A percentile compares a stretch with the other conserved stretches of the same genome.
Evolutionary conservation across 2,113 vertebrate species (phyloP).

Genomic region (Oriolus oriolus): DNA sequence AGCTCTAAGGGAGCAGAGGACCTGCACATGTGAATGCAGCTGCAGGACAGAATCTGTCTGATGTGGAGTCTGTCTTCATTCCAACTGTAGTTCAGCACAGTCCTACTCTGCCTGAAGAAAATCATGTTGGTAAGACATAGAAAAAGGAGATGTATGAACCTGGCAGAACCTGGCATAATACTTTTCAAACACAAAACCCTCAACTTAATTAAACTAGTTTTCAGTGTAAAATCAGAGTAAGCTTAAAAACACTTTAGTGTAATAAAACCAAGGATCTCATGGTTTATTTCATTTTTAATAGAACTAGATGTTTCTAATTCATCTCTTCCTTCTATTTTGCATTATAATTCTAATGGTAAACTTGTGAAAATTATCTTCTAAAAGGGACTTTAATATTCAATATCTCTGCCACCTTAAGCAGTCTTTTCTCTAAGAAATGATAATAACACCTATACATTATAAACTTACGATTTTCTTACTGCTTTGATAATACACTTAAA

Average conservation of each 20-base stretch:
- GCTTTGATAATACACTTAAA: background rate
- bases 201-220: background rate
- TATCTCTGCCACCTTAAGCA: background rate
- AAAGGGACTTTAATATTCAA: background rate
- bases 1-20: background rate
- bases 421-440: background rate
- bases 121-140: background rate
- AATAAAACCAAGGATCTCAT: background rate
- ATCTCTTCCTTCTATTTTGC: background rate
- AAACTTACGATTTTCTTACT: background rate
- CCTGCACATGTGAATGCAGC: accelerated
- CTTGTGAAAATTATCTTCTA: background rate
- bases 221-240: background rate
- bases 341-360: background rate
- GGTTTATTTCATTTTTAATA: background rate
- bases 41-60: background rate
- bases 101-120: background rate
- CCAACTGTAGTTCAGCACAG: background rate
- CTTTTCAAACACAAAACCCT: background rate
- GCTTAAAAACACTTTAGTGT: background rate
- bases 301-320: background rate
- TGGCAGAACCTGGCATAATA: background rate
- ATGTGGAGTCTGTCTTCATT: background rate
- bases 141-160: background rate
- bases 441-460: background rate